Evolutionary conservation across 2,797 vertebrate genomes (phyloP).

Genomic region (Platalea minor): DNA sequence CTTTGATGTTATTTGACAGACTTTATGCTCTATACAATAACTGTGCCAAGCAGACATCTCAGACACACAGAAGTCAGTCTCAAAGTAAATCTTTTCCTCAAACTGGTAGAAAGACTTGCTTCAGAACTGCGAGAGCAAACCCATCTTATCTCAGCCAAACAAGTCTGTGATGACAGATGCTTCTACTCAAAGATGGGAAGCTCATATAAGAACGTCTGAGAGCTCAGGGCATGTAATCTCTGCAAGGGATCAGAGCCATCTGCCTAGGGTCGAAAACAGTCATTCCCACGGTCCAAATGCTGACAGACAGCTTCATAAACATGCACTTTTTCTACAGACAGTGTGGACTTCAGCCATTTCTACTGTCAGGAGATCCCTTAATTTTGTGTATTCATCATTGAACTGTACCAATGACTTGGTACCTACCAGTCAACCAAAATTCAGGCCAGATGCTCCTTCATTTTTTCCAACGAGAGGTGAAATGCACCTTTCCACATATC

Average conservation of each 20-base stretch:
- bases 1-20: not conserved
- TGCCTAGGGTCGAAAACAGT: constrained; percentile 18
- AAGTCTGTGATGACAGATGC: not conserved
- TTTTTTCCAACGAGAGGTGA: not conserved
- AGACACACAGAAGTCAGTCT: not conserved
- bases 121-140: not conserved
- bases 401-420: not conserved
- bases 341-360: not conserved
- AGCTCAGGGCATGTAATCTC: not conserved
- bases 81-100: not conserved
- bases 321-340: not conserved
- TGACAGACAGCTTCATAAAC: constrained; percentile 17
- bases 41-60: not conserved
- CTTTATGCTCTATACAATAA: not conserved
- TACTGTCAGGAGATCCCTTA: not conserved
- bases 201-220: not conserved
- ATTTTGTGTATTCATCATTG: not conserved
- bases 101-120: not conserved
- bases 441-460: not conserved
- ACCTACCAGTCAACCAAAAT: not conserved
- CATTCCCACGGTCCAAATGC: not conserved
- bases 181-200: constrained; percentile 2
- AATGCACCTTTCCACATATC: not conserved
- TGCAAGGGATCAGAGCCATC: constrained; percentile 29
- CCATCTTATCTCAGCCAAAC: not conserved